phyloP scores from a whole-genome alignment of 2,113 vertebrate genomes.

The Balaeniceps rex region DNA sequence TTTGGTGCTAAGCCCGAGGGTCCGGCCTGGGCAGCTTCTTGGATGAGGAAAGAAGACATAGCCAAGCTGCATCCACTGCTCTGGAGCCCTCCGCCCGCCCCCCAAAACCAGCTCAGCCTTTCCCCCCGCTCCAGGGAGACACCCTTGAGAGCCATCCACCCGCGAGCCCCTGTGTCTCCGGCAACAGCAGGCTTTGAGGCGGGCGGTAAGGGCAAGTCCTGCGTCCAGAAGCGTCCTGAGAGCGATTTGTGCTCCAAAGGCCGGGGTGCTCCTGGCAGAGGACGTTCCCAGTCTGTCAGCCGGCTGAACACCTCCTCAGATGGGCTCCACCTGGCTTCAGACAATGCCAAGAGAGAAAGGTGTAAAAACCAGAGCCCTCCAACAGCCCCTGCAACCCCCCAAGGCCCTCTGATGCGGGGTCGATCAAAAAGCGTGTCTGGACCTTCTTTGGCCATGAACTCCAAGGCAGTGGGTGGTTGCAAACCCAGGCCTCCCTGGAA shows the following conservation, averaged over 20 bases:
- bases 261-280: not conserved
- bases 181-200: fast-evolving
- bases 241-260: not conserved
- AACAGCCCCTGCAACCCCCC: not conserved
- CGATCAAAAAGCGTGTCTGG: not conserved
- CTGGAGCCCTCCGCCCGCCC: conserved; percentile 65
- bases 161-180: fast-evolving
- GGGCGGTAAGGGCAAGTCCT: not conserved
- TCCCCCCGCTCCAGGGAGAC: not conserved
- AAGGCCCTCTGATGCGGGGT: not conserved
- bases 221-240: not conserved
- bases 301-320: not conserved
- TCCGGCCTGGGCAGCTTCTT: not conserved
- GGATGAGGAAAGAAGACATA: conserved; percentile 35
- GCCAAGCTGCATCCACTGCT: conserved; percentile 63
- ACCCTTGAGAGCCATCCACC: conserved; percentile 24
- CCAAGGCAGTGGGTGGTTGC: not conserved
- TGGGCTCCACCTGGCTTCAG: not conserved
- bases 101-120: not conserved
- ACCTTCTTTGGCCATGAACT: not conserved
- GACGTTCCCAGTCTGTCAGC: conserved; percentile 31
- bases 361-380: not conserved
- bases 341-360: not conserved
- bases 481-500: conserved; percentile 72
- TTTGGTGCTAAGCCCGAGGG: conserved; percentile 49